Base-by-base conservation (phyloP, 1,140 invertebrate genomes). In the Acromyrmex echinatior region DNA sequence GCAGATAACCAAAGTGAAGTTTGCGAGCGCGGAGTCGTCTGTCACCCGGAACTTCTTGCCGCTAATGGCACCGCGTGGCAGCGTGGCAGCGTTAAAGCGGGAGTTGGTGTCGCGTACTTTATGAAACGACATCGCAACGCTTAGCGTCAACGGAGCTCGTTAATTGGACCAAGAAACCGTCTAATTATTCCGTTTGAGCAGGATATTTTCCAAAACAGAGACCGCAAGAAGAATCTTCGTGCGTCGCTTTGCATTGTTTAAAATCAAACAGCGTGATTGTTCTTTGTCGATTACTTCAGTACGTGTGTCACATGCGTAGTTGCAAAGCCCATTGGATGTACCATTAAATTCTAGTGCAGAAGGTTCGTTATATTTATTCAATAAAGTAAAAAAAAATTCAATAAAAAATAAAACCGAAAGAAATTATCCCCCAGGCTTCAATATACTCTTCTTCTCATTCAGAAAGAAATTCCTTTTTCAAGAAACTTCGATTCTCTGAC, bases 1-100 rank as follows among this genome's bases (percentile, higher is more conserved):
- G 56, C 58, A 85, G 80, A 87, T 87, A 84, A 87, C 80, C 86
- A 74, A 74, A 85, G 56, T 58, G 49, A 87, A 82, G 78, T 87
- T 87, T 85, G 79, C 74, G 49, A n/a, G 79, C 51, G 6, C 25
- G 31, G 18, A 73, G 80, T 74, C 86, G 80, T 87, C 60, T 70
- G 86, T 87, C 86, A 87, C 39, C 56, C 49, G 58, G 58, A 87
- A 87, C 86, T 87, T 87, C 70, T 76, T 87, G 68, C 66, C 80
- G 66, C 60, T 87, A 87, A 87, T 87, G 86, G 63, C 53, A 58
- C 51, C 58, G 66, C 49, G 56, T 62, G 68, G 66, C 79, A 49
- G 66, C 49, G 56, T 62, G 68, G 66, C 79, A 49, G 60, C 76
- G 86, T 63, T 84, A 74, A 85, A 53, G 68, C 63, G 25, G 39